These are phyloP conservation scores for Pseudococcus viburni DNA, from an alignment of 2,888 invertebrate genomes.

Conservation along the genomic window DNA sequence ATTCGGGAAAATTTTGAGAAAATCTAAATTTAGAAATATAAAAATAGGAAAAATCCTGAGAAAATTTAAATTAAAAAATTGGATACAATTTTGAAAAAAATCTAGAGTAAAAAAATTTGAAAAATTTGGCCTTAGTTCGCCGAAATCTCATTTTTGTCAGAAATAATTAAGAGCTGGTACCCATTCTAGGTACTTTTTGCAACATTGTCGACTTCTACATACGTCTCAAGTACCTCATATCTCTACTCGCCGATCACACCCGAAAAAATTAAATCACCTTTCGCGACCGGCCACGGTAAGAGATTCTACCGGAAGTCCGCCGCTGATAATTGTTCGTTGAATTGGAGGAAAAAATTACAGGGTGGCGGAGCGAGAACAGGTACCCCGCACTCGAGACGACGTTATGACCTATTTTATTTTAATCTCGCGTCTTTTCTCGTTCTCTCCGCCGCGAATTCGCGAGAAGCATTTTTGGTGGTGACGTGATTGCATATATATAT, in stretches of 20 bases:
- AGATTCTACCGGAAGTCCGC: neutral
- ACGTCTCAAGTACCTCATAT: too few species aligned
- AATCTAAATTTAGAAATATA: too few species aligned
- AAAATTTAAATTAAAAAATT: too few species aligned
- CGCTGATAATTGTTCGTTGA: neutral
- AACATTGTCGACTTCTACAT: neutral
- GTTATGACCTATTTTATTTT: slow-evolving; percentile 39
- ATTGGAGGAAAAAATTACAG: neutral
- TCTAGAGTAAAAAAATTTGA: too few species aligned
- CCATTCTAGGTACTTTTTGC: neutral
- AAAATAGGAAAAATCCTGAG: too few species aligned
- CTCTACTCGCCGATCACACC: neutral
- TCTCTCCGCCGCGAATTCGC: neutral
- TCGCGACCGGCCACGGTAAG: neutral
- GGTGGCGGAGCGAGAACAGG: neutral
- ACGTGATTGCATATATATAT: slow-evolving; percentile 8
- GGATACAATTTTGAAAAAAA: too few species aligned
- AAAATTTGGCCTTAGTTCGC: too few species aligned
- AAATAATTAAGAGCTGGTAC: too few species aligned
- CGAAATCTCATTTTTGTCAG: too few species aligned
- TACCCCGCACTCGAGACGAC: slow-evolving; percentile 9
- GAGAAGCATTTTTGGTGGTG: slow-evolving; percentile 38
- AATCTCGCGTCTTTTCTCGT: slow-evolving; percentile 7
- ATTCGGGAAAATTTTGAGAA: too few species aligned
- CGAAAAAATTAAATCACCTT: slow-evolving; percentile 23